Conservation (phyloP, 1,140 invertebrate species). For the Scaptomyza hsui region DNA sequence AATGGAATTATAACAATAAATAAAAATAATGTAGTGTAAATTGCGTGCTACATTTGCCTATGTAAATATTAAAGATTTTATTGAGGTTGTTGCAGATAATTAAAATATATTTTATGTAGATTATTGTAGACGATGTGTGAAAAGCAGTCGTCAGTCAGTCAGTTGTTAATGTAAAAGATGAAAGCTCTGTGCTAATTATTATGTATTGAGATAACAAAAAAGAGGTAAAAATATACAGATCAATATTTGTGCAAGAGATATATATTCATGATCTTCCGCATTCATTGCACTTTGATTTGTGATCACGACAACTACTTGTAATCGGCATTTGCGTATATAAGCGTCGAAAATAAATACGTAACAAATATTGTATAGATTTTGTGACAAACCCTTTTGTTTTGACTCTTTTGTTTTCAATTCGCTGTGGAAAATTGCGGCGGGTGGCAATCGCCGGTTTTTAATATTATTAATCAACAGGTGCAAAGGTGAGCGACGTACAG, state of each 20-base stretch:
- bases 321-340: constrained; percentile 40
- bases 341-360: constrained; percentile 15
- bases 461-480: constrained; percentile 28
- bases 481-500: constrained; percentile 36
- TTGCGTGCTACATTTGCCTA: constrained; percentile 62
- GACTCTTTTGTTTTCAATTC: not conserved
- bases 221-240: not conserved
- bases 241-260: not conserved
- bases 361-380: not conserved
- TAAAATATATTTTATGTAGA: constrained; percentile 17
- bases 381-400: not conserved
- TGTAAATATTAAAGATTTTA: constrained; percentile 52
- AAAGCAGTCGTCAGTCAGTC: not conserved
- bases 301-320: constrained; percentile 23
- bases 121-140: constrained; percentile 12
- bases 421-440: not conserved
- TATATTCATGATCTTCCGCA: constrained; percentile 13
- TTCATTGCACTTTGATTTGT: constrained; percentile 27
- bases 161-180: constrained; percentile 13
- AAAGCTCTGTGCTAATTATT: constrained; percentile 8
- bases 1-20: not conserved
- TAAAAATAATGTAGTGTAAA: constrained; percentile 60
- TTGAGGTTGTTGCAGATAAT: constrained; percentile 53
- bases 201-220: not conserved
- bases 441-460: not conserved